These are phyloP conservation scores for Marmota monax DNA, from an alignment of 2,113 vertebrate genomes.

Conservation along the genomic window DNA sequence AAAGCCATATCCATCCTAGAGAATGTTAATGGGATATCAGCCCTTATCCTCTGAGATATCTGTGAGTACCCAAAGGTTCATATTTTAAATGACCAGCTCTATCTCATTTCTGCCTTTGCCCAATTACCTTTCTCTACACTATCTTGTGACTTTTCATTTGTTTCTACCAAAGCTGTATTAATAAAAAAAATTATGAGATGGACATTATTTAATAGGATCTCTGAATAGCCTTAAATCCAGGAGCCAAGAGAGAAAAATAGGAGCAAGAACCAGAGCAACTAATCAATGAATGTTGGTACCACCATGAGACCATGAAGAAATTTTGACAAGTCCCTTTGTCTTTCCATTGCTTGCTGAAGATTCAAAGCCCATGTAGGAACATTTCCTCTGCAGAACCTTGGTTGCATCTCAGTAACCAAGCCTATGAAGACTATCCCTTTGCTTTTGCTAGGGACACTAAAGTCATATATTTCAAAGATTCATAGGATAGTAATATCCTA, in stretches of 20 bases:
- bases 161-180: background rate
- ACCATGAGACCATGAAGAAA: background rate
- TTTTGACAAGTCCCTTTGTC: background rate
- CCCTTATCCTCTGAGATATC: background rate
- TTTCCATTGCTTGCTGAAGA: background rate
- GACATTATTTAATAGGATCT: background rate
- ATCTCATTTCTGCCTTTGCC: background rate
- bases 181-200: background rate
- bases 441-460: background rate
- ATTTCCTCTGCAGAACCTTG: background rate
- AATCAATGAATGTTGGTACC: too few relatives aligned
- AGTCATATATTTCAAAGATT: background rate
- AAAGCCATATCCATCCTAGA: background rate
- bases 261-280: background rate
- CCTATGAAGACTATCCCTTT: background rate
- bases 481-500: background rate
- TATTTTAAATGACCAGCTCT: background rate
- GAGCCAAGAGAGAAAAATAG: background rate
- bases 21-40: rapidly evolving
- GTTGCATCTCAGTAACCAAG: background rate
- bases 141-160: background rate
- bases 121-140: background rate
- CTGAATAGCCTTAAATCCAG: background rate
- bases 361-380: rapidly evolving
- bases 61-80: background rate